Conservation (phyloP, 2,113 vertebrate species). For the Megaceryle maxima region DNA sequence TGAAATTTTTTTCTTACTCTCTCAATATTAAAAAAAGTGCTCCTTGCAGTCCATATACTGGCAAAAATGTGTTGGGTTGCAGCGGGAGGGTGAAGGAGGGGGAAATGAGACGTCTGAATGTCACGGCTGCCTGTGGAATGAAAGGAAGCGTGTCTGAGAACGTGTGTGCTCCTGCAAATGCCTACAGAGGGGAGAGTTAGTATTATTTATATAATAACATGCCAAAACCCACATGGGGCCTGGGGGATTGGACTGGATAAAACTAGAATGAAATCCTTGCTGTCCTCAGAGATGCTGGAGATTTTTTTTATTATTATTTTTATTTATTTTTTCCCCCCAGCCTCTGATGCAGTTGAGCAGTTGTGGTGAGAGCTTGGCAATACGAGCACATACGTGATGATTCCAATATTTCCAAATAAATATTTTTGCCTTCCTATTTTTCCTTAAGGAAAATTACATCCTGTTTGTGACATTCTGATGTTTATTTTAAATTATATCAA, state of each 20-base stretch:
- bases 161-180: background rate
- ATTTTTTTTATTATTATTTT: no score
- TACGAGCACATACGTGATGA: background rate
- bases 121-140: background rate
- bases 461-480: background rate
- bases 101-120: fast-evolving
- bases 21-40: background rate
- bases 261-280: background rate
- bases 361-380: fast-evolving
- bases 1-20: background rate
- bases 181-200: background rate
- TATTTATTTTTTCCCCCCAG: background rate
- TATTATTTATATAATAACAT: background rate
- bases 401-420: background rate
- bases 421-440: background rate
- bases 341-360: background rate
- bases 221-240: background rate
- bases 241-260: background rate
- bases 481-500: background rate
- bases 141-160: background rate
- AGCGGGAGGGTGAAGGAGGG: background rate
- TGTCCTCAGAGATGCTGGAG: background rate
- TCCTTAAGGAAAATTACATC: background rate
- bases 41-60: background rate
- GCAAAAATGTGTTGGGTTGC: background rate